Conservation (phyloP, 2,888 invertebrate species). For the Eutolmus rufibarbis region DNA sequence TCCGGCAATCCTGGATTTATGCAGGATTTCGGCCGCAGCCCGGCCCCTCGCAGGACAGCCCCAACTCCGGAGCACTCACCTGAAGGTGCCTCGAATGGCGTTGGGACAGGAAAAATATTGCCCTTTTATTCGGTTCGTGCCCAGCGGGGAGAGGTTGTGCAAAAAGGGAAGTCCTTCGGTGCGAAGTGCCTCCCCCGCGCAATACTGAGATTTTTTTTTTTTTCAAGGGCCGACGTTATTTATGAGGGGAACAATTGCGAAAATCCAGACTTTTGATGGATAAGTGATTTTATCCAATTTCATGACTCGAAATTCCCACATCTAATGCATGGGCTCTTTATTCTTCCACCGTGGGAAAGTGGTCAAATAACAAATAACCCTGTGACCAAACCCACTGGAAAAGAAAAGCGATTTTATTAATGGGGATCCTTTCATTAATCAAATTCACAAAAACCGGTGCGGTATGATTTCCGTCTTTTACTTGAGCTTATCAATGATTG, state of each 20-base stretch:
- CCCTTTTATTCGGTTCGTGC: background rate
- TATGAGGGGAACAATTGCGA: background rate
- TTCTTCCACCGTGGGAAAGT: background rate
- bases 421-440: background rate
- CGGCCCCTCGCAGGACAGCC: background rate
- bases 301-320: background rate
- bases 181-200: background rate
- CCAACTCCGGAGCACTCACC: background rate
- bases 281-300: background rate
- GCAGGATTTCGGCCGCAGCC: background rate
- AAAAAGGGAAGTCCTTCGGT: background rate
- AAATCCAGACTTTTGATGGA: background rate
- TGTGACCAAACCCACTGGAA: background rate
- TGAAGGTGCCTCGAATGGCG: background rate
- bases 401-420: background rate
- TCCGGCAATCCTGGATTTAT: background rate
- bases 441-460: background rate
- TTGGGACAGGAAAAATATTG: constrained; percentile 6
- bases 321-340: background rate
- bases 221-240: background rate
- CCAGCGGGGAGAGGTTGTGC: background rate
- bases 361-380: background rate
- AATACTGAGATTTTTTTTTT: background rate
- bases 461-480: background rate
- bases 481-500: background rate